Evolutionary conservation across 2,113 vertebrate genomes (phyloP), one percentile per base, ranked within the genome.

Genomic region (Hyaena hyaena): DNA sequence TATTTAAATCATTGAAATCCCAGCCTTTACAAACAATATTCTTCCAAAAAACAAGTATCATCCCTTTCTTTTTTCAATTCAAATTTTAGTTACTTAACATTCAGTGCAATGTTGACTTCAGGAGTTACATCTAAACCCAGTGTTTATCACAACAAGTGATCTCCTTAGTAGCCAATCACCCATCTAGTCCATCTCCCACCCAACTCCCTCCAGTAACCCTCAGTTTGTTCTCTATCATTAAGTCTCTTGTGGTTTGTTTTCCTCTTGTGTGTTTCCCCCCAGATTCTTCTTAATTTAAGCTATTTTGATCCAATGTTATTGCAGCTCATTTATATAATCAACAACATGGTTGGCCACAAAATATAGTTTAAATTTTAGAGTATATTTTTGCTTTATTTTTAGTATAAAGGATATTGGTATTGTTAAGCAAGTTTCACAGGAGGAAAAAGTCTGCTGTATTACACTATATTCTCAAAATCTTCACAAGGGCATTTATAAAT

Each of bases 1-100:
- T 97, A 97, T 96, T 96, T 97, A 96, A 96, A 98, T 80, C 5
- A 0, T 65, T 97, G 84, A 93, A 96, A 93, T 88, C 96, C 55
- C 21, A 95, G 77, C 85, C 84, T 94, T 96, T 88, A 97, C 89
- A 97, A 97, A 95, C 26, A 84, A 45, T 26, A 28, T 83, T 97
- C 84, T 97, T 96, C 8, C 90, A 76, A 66, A 91, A 98, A 96
- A 43, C 81, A 97, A 97, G 53, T 5, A 21, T 98, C 61, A 94
- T 61, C 19, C 21, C 58, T 61, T 61, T 61, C 7, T 21, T 61
- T 61, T 55, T 17, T 55, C 53, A 61, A 61, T 61, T 21, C 21
- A 24, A 23, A 61, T 23, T 61, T 61, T 61, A 61, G 58, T 61
- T 61, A 23, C 21, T 61, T 24, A 61, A 61, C 19, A 23, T 61